Conservation (phyloP, 2,888 invertebrate species). For the Trichogramma evanescens region DNA sequence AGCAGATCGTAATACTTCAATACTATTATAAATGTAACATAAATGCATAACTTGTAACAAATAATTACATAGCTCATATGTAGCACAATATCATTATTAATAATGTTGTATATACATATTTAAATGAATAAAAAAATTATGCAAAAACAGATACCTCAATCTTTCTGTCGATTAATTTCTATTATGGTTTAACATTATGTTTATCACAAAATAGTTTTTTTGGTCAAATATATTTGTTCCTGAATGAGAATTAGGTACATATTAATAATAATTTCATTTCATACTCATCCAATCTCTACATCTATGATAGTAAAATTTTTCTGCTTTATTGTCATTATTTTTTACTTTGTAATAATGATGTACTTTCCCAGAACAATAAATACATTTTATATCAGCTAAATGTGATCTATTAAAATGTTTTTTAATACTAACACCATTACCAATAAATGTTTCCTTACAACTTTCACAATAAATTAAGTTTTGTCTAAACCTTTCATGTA, state of each 20-base stretch:
- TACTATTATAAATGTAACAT: too few species aligned
- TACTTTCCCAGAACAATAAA: conserved; percentile 37
- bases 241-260: not conserved
- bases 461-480: conserved; percentile 31
- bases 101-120: too few species aligned
- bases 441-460: conserved; percentile 31
- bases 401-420: conserved; percentile 37
- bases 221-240: not conserved
- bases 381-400: conserved; percentile 28
- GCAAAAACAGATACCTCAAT: too few species aligned
- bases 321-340: conserved; percentile 20
- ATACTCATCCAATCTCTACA: conserved; percentile 26
- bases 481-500: conserved; percentile 35
- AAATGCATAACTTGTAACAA: too few species aligned
- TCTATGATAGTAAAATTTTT: conserved; percentile 31
- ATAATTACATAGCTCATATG: too few species aligned
- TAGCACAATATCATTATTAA: too few species aligned
- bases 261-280: not conserved
- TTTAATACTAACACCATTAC: conserved; percentile 29
- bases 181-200: not conserved
- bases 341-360: conserved; percentile 31
- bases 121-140: too few species aligned
- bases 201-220: not conserved
- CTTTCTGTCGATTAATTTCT: too few species aligned
- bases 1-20: too few species aligned